Evolutionary conservation across 2,797 vertebrate species (phyloP).

Genomic region (Apodemus agrarius): DNA sequence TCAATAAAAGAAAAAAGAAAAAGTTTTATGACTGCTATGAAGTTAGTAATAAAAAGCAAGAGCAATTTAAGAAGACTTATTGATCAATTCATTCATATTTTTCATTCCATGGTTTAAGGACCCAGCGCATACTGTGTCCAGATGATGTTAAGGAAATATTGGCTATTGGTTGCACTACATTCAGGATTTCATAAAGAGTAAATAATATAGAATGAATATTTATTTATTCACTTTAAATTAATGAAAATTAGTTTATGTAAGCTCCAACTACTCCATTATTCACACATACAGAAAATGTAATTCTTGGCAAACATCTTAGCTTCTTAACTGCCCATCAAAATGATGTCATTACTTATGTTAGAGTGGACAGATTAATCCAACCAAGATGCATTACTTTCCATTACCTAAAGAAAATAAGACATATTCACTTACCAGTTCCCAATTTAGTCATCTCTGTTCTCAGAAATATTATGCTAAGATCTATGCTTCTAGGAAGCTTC

Average conservation of each 20-base stretch:
- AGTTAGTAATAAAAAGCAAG: constrained; percentile 18
- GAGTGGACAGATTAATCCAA: background rate
- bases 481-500: constrained; percentile 12
- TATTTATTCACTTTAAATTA: constrained; percentile 45
- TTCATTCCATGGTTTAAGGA: background rate
- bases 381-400: background rate
- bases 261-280: background rate
- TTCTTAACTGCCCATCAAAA: background rate
- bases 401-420: background rate
- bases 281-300: background rate
- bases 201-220: background rate
- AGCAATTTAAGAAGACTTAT: background rate
- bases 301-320: constrained; percentile 34
- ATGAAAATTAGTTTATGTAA: background rate
- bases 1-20: background rate
- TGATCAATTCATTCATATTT: background rate
- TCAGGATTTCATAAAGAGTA: background rate
- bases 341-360: background rate
- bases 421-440: background rate
- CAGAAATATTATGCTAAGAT: background rate
- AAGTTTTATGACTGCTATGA: background rate
- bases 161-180: background rate
- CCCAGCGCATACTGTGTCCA: background rate
- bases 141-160: background rate
- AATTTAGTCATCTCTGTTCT: background rate